Base-by-base conservation (phyloP, 2,888 invertebrate species). In the Drosophila longiperda region DNA sequence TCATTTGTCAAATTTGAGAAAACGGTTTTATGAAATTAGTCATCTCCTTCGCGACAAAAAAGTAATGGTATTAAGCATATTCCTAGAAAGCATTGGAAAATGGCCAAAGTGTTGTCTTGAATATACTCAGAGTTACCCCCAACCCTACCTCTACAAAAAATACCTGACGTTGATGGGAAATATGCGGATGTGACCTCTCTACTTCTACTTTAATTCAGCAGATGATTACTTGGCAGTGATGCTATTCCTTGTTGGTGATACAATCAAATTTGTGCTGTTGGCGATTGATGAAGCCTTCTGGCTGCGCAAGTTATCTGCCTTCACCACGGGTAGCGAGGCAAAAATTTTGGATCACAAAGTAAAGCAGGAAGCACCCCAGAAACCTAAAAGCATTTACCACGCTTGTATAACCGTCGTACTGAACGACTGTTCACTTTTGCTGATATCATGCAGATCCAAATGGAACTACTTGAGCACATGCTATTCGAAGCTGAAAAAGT, bases 241-340 rank as follows among this genome's bases (percentile, higher is more conserved):
- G n/a, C 74, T 84, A 17, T 71, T 77, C n/a, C 38, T 90, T 6
- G 2, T 91, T 5, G 48, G 66, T 0, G 90, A 91, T 49, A 62
- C 82, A 11, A 32, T 91, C 1, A 72, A 71, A 8, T 87, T 87
- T 23, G 1, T 76, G 0, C 0, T 86, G 0, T n/a, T 80, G 33
- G 68, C 90, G 0, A 8, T 77, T 1, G 68, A 75, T 50, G 59
- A 8, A 0, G 82, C 80, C 29, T 57, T 7, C 11, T 89, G 82
- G 80, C 82, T 87, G 1, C 29, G 20, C 0, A 29, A 52, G 3
- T 62, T 67, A 2, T 17, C 11, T 0, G 32, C 23, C 0, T 53
- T 54, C 1, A 3, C 11, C 0, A 20, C 62, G 0, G 78, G 78
- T n/a, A 2, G 40, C 1, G 26, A 55, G 2, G 64, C 72, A 7